Evolutionary conservation across 2,888 invertebrate species (phyloP), one percentile per base, ranked within the genome.

Genomic region (Tholera decimalis): DNA sequence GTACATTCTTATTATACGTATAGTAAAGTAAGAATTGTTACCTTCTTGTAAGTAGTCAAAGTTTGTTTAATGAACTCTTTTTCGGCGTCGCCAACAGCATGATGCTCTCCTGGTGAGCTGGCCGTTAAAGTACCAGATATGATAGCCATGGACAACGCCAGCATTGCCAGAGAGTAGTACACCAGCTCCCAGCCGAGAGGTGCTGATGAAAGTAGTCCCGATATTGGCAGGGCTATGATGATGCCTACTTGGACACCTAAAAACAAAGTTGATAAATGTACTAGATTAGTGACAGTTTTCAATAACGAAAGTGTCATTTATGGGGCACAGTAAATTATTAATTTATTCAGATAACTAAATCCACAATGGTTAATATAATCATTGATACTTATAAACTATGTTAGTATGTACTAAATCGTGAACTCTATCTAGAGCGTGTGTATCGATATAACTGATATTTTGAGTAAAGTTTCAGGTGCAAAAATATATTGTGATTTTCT

Each of bases 101-200:
- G 91, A 41, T 95, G 94, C 2, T 83, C 64, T 0, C 81, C 87
- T 0, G 94, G 94, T 0, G 89, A 78, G 55, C 89, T 88, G 0
- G 93, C 89, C 0, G 94, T 94, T 6, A 95, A 83, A 1, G 91
- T 79, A 0, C 80, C 86, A 77, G 92, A 91, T 9, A 93, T 71
- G 0, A 87, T 85, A 0, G 92, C 90, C 87, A 91, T 88, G 0
- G 93, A 88, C 0, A 94, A 61, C 0, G 88, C 81, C 58, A 92
- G 72, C 88, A 93, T 93, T 0, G 92, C 92, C 58, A 92, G 77
- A 0, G 89, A 77, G 71, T 94, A 95, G 81, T 88, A 93, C 6
- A 94, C 82, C 41, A 95, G 82, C 80, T 93, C 93, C 95, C 95
- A 95, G 0, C 93, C 92, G 0, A 94, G 82, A 0, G 83, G 80